phyloP scores from a whole-genome alignment of 2,797 vertebrate species.

The Xenops minutus region DNA sequence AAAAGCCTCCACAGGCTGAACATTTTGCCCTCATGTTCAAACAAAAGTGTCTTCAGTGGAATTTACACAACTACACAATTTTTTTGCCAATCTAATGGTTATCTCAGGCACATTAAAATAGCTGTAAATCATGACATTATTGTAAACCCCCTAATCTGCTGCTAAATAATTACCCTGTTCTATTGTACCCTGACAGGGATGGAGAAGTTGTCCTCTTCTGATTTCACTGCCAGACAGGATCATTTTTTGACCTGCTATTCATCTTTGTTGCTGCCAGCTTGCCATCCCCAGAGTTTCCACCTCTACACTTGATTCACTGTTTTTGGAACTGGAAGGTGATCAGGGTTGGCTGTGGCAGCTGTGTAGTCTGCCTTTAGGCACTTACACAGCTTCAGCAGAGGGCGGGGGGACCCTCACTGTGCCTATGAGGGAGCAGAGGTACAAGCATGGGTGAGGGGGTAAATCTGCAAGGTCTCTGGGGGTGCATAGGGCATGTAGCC shows the following conservation, averaged over 20 bases:
- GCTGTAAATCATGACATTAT: neutral
- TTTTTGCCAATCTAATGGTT: neutral
- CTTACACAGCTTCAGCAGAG: neutral
- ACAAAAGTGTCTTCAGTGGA: neutral
- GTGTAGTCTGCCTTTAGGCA: neutral
- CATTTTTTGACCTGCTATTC: neutral
- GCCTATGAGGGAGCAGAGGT: neutral
- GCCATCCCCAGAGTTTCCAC: neutral
- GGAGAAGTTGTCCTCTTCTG: neutral
- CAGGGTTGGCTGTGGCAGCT: neutral
- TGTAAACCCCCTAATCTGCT: neutral
- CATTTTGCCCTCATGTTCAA: neutral
- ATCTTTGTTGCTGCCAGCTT: neutral
- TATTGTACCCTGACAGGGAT: neutral
- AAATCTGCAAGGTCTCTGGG: neutral
- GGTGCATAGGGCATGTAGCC: accelerated
- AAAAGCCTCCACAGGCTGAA: neutral
- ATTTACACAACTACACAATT: neutral
- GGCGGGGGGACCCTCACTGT: accelerated
- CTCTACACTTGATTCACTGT: neutral
- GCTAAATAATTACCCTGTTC: neutral
- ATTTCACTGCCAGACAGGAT: neutral
- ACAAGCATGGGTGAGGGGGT: too few relatives aligned
- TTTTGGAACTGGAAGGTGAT: neutral
- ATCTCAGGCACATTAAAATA: neutral